Percentiles rank a stretch among this genome's conserved stretches.
phyloP scores from a whole-genome alignment of 2,113 vertebrate genomes.

The Regulus satrapa region DNA sequence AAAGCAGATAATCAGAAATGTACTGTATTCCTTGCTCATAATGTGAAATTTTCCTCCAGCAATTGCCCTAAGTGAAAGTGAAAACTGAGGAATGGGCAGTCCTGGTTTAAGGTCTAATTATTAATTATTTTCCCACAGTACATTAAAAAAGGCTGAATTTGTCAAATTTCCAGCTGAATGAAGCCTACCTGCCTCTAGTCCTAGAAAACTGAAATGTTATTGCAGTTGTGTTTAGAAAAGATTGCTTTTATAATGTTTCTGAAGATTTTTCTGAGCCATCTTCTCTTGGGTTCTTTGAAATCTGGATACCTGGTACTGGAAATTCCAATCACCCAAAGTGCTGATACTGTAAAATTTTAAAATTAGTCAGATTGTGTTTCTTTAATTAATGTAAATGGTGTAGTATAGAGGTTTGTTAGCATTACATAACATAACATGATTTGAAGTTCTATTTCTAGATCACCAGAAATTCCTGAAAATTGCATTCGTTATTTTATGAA shows the following conservation, averaged over 20 bases:
- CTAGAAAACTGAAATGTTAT: neutral
- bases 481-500: neutral
- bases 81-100: neutral
- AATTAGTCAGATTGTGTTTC: neutral
- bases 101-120: neutral
- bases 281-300: neutral
- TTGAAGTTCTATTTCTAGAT: neutral
- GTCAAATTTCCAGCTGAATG: neutral
- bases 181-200: neutral
- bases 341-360: neutral
- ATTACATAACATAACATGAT: neutral
- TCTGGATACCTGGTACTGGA: neutral
- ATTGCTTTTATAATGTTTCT: neutral
- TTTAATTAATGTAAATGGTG: neutral
- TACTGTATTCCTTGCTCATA: neutral
- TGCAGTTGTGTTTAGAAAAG: neutral
- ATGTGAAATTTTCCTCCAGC: neutral
- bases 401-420: neutral
- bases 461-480: neutral
- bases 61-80: neutral
- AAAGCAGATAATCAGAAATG: neutral
- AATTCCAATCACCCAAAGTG: neutral
- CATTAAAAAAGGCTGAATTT: neutral
- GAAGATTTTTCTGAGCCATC: neutral
- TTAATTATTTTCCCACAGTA: neutral